phyloP scores from a whole-genome alignment of 2,797 vertebrate genomes.

The Poecile montanus region DNA sequence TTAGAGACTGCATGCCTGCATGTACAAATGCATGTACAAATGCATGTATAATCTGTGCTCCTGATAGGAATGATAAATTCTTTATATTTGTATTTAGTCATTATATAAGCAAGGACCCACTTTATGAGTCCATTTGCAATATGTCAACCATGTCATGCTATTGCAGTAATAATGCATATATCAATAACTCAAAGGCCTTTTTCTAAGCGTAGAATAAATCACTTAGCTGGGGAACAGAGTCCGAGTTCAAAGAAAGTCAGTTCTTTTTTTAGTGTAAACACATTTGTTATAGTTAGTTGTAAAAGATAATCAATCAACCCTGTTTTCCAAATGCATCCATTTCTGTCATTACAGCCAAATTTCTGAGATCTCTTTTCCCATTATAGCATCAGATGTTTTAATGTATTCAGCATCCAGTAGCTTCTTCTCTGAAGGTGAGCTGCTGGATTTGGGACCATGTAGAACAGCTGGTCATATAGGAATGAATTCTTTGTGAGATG shows the following conservation, averaged over 20 bases:
- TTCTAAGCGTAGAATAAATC: conserved; percentile 16
- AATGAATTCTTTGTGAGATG: background rate
- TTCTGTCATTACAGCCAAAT: background rate
- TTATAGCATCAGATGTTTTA: background rate
- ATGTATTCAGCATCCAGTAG: background rate
- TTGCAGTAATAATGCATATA: background rate
- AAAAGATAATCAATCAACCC: background rate
- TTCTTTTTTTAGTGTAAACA: background rate
- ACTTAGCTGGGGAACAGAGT: background rate
- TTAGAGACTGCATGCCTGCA: background rate
- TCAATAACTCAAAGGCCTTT: background rate
- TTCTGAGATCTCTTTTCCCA: background rate
- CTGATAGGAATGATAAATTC: background rate
- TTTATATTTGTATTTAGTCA: background rate
- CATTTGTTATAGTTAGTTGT: conserved; percentile 11
- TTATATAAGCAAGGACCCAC: background rate
- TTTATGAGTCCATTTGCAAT: background rate
- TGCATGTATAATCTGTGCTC: background rate
- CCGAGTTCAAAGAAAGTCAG: background rate
- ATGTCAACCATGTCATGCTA: background rate
- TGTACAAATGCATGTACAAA: background rate
- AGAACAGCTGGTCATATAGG: background rate
- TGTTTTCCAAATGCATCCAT: background rate
- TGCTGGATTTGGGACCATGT: background rate
- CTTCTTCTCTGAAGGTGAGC: background rate